Evolutionary conservation across 2,113 vertebrate genomes (phyloP).

Genomic region (Phrynosoma blainvillii): DNA sequence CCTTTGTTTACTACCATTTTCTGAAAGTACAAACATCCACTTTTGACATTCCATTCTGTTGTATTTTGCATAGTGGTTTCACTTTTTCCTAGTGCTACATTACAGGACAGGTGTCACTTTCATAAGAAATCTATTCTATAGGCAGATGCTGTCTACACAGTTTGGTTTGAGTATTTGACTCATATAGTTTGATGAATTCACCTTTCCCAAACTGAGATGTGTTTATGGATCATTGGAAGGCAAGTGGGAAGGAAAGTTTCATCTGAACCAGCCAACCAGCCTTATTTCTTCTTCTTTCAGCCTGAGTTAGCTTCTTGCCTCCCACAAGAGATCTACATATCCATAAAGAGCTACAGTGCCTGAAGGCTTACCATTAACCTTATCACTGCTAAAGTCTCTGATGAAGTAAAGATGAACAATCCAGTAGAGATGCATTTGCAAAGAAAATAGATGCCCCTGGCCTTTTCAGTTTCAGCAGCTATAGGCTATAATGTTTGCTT

Average conservation of each 20-base stretch:
- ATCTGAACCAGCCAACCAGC: background rate
- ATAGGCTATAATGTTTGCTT: background rate
- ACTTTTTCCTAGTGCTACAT: conserved; percentile 7
- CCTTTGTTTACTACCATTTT: background rate
- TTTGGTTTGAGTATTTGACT: background rate
- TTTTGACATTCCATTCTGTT: background rate
- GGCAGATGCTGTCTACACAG: background rate
- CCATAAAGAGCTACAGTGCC: background rate
- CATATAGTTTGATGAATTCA: background rate
- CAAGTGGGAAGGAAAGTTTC: background rate
- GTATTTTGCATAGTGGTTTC: background rate
- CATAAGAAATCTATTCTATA: background rate
- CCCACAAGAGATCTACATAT: background rate
- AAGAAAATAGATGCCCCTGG: conserved; percentile 19
- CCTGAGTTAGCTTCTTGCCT: conserved; percentile 15
- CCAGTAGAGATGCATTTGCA: conserved; percentile 1
- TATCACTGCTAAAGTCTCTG: conserved; percentile 18
- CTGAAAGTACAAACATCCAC: background rate
- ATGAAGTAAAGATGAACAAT: background rate
- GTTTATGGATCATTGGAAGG: background rate
- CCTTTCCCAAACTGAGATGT: background rate
- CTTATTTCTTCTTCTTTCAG: conserved; percentile 3
- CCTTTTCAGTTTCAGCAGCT: background rate
- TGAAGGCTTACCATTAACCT: conserved; percentile 30
- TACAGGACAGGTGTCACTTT: background rate